phyloP scores from a whole-genome alignment of 2,888 invertebrate genomes.

The Epicampocera succincta region DNA sequence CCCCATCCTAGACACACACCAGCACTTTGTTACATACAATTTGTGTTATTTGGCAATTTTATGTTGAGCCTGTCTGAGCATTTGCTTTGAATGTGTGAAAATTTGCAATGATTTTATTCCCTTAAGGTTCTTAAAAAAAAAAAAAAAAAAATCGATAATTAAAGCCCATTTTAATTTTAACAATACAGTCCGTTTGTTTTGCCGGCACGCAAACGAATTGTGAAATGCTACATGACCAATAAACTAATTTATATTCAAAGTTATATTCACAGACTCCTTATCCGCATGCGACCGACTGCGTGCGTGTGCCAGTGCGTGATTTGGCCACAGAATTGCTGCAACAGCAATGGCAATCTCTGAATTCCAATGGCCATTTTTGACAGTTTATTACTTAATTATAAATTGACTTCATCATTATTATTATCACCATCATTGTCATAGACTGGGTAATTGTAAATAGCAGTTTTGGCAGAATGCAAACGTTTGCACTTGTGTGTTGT shows the following conservation, averaged over 20 bases:
- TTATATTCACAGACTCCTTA: constrained; percentile 17
- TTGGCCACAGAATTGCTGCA: constrained; percentile 35
- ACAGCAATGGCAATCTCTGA: constrained; percentile 58
- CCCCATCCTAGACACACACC: not conserved
- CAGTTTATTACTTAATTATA: constrained; percentile 70
- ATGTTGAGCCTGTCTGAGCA: not conserved
- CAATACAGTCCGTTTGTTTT: constrained; percentile 17
- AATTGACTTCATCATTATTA: constrained; percentile 65
- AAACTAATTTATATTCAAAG: constrained; percentile 53
- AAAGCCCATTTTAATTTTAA: constrained; percentile 54
- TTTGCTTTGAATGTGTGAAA: constrained; percentile 45
- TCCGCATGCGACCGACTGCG: not conserved
- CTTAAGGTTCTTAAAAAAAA: constrained; percentile 51
- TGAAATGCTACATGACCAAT: constrained; percentile 35
- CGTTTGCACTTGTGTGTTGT: constrained; percentile 3
- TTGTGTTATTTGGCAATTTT: not conserved
- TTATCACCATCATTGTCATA: constrained; percentile 42
- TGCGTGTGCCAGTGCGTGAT: not conserved
- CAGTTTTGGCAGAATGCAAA: constrained; percentile 7
- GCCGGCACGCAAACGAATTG: not conserved
- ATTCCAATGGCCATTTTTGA: constrained; percentile 68
- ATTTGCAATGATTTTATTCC: constrained; percentile 62
- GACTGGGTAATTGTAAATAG: constrained; percentile 42
- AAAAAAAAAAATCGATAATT: constrained; percentile 69
- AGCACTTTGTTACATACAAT: not conserved